phyloP scores from a whole-genome alignment of 2,888 invertebrate genomes.

The Matsumyia berberina region DNA sequence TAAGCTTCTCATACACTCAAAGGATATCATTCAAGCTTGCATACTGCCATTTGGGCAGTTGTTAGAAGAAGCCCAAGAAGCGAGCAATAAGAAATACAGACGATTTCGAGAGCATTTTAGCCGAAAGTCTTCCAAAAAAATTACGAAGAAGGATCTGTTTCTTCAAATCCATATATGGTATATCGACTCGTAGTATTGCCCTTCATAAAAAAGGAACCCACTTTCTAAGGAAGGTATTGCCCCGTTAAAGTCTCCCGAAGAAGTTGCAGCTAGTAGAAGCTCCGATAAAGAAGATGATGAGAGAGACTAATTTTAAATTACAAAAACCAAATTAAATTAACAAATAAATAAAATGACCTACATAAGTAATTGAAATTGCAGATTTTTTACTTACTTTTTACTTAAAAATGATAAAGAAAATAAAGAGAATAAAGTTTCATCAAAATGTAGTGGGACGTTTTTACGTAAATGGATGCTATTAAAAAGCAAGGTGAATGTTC shows the following conservation, averaged over 20 bases:
- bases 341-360: neutral
- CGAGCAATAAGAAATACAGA: constrained; percentile 19
- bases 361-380: too few relatives aligned
- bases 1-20: constrained; percentile 3
- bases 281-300: neutral
- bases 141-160: constrained; percentile 11
- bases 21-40: constrained; percentile 11
- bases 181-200: constrained; percentile 3
- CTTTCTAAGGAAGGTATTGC: constrained; percentile 1
- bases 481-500: too few relatives aligned
- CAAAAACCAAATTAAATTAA: constrained; percentile 2
- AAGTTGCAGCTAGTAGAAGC: neutral
- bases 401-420: too few relatives aligned
- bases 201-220: constrained; percentile 15
- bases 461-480: too few relatives aligned
- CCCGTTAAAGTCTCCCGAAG: neutral
- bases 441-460: too few relatives aligned
- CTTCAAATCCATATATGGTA: constrained; percentile 14
- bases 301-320: neutral
- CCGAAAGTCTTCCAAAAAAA: constrained; percentile 16
- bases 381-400: too few relatives aligned
- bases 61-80: constrained; percentile 13
- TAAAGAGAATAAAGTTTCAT: too few relatives aligned
- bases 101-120: constrained; percentile 17
- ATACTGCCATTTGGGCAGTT: constrained; percentile 10